phyloP scores from a whole-genome alignment of 2,888 invertebrate species.

The Tanytarsus gracilentus region DNA sequence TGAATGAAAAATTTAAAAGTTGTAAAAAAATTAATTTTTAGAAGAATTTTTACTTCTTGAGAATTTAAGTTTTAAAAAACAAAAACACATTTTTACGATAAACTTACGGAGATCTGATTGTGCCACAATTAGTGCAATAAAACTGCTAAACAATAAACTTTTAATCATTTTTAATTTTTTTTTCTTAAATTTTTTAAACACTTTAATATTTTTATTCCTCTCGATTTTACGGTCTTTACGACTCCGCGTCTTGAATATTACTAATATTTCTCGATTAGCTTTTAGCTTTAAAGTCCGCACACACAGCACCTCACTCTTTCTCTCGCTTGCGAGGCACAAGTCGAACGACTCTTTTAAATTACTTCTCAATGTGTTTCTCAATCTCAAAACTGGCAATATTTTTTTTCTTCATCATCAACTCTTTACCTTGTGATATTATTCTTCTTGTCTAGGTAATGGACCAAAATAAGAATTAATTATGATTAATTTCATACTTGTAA shows the following conservation, averaged over 20 bases:
- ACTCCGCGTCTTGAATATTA: constrained; percentile 10
- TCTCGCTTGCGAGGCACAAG: too few species aligned
- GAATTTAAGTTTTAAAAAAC: neutral
- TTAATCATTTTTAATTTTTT: constrained; percentile 2
- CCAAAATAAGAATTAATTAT: too few species aligned
- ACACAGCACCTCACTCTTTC: too few species aligned
- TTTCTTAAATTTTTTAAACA: neutral
- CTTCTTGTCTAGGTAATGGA: too few species aligned
- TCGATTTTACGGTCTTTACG: neutral
- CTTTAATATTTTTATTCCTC: neutral
- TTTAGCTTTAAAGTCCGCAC: too few species aligned
- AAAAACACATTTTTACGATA: neutral
- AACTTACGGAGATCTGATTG: constrained; percentile 24
- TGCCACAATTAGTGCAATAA: constrained; percentile 7
- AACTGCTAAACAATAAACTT: constrained; percentile 17
- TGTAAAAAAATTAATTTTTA: neutral
- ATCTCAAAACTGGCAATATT: neutral
- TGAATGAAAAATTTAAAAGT: too few species aligned
- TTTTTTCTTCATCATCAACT: constrained; percentile 14
- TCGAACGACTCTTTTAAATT: too few species aligned
- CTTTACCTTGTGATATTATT: too few species aligned
- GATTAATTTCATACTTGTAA: too few species aligned
- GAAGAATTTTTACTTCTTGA: too few species aligned
- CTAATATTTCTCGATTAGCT: constrained; percentile 27
- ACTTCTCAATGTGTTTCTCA: constrained; percentile 9